Evolutionary conservation across 2,113 vertebrate genomes (phyloP).

Genomic region (Pogona vitticeps): DNA sequence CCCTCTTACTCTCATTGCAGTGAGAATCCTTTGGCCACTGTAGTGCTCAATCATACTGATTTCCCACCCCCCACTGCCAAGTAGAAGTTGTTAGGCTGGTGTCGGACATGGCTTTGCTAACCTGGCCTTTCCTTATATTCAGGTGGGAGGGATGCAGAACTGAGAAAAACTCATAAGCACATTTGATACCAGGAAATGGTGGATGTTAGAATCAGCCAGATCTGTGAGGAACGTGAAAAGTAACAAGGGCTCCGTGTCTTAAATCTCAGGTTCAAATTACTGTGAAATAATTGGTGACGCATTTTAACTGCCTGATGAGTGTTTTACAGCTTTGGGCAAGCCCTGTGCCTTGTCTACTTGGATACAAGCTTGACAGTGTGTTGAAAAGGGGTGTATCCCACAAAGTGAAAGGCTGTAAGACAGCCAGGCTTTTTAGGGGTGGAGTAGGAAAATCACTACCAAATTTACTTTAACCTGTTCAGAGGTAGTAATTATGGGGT

Average conservation of each 20-base stretch:
- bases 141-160: neutral
- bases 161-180: neutral
- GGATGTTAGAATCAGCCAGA: neutral
- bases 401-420: neutral
- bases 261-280: neutral
- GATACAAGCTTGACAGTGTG: neutral
- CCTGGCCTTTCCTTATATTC: neutral
- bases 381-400: conserved; percentile 22
- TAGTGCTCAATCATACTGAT: neutral
- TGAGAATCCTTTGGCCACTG: neutral
- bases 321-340: conserved; percentile 44
- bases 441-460: neutral
- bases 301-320: conserved; percentile 19
- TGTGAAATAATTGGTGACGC: conserved; percentile 12
- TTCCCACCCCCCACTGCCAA: neutral
- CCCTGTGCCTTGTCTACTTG: conserved; percentile 35
- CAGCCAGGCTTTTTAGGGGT: neutral
- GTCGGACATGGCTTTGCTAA: conserved; percentile 2
- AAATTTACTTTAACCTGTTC: neutral
- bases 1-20: neutral
- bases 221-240: neutral
- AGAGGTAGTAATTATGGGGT: neutral
- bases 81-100: neutral
- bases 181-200: neutral
- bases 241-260: neutral